Base-by-base conservation (phyloP, 2,888 invertebrate genomes). In the Dicycla oo region DNA sequence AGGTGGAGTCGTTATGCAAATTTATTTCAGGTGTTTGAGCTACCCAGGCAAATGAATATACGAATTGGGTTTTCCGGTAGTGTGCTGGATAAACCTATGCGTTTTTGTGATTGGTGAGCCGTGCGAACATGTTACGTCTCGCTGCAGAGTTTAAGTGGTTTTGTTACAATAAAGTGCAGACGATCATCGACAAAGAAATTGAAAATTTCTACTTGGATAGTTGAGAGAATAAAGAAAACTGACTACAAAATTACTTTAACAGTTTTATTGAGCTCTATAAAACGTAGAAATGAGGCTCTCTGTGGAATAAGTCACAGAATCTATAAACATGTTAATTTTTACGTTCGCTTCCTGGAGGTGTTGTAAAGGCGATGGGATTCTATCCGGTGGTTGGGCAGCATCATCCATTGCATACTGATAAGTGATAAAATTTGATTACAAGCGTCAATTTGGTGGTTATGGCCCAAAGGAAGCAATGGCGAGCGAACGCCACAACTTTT, bases 1-100 rank as follows among this genome's bases (percentile, higher is more conserved):
- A 82, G 73, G 81, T 75, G 61, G 74, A 86, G 84, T 82, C 84
- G 75, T 87, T 87, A 86, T 88, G 87, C 81, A 89, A 87, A 88
- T 89, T 80, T 81, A 70, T 83, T 86, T 84, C 69, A 81, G 86
- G 81, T 81, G 80, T 88, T 81, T 80, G 83, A 85, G 81, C 74
- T 78, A 74, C 74, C 38, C 53, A 54, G 47, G 61, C 57, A 66
- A 53, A 66, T 78, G 72, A 78, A 82, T 73, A 75, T 77, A 78
- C 85, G 75, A 78, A 86, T 86, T 81, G 80, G 66, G 73, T 65
- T 83, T 86, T 77, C 83, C 79, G 73, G 53, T 69, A 71, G 58
- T 67, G 69, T 67, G 45, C 58, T 71, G 53, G 67, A 73, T 72
- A 75, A 77, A 75, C 81, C 73, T 78, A 69, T 54, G 40, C 30